Base-by-base conservation (phyloP, 2,113 vertebrate genomes). In the Sorex fumeus region DNA sequence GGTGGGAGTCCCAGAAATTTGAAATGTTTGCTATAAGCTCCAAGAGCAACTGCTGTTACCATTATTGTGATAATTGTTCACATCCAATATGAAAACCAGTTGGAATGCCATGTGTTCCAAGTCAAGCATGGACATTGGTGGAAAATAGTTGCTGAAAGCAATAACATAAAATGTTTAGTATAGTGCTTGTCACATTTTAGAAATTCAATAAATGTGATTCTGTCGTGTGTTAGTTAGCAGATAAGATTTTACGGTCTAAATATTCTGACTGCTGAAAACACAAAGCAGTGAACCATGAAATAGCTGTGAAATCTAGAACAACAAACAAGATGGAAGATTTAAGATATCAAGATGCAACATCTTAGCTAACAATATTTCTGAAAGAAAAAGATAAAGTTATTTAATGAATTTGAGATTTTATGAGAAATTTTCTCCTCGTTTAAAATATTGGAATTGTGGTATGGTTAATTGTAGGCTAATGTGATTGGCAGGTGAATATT, bases 181-280 rank as follows among this genome's bases (percentile, higher is more conserved):
- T 9, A 74, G 43, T 66, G 45, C 43, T 62, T 53, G 25, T 84
- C 27, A 67, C 43, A 81, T 83, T n/a, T 64, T 66, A 60, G 78
- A 83, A 64, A 76, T 32, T 43, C 50, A 80, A 84, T 79, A 66
- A 62, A 47, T 76, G 16, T 75, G 23, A 84, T 84, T 94, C 87
- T 66, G 19, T 16, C 76, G 62, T 79, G 19, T 23, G 72, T 53
- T 53, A 16, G 53, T 71, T 76, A 75, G 11, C 47, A 94, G 80
- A 79, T 72, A 88, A 1, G 8, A 81, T 72, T 90, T 93, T 64
- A 57, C 76, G 30, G 30, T 69, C 76, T 94, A 40, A 87, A 76
- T n/a, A 36, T 76, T 75, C 79, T 28, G 4, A 74, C 36, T 70
- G 60, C 21, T 84, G 50, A 90, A 92, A 87, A 85, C 66, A 50